Percentiles rank a stretch among this genome's conserved stretches.
These are phyloP conservation scores for Chloroceryle inda DNA, from an alignment of 2,797 vertebrate genomes.

Conservation along the genomic window DNA sequence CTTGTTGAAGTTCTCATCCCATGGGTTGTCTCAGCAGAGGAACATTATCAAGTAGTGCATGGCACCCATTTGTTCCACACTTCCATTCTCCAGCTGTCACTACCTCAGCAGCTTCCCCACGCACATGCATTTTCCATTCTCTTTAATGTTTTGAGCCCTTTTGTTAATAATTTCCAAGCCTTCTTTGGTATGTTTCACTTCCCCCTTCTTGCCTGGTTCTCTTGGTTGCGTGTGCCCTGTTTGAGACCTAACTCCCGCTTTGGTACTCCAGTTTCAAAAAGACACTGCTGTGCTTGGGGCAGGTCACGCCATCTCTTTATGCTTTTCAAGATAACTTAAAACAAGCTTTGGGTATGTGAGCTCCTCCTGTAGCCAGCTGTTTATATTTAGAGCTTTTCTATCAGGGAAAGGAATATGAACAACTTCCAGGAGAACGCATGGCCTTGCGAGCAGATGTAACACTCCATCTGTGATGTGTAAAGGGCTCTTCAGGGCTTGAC, in stretches of 20 bases:
- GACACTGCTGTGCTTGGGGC: not conserved
- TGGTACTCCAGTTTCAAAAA: not conserved
- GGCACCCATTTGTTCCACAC: not conserved
- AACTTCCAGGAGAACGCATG: not conserved
- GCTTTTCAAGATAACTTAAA: not conserved
- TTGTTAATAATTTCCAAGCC: not conserved
- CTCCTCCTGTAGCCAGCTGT: not conserved
- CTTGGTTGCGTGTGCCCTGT: not conserved
- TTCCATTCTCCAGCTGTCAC: slow-evolving; percentile 1
- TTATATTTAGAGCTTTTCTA: not conserved
- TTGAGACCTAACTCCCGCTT: not conserved
- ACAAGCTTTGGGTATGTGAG: not conserved
- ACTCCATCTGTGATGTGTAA: not conserved
- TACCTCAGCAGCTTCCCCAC: not conserved
- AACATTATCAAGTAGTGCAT: not conserved
- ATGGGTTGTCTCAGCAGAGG: not conserved
- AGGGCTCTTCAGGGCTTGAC: not conserved
- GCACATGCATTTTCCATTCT: not conserved
- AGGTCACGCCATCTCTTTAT: not conserved
- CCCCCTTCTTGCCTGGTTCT: rapidly evolving
- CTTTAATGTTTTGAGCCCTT: not conserved
- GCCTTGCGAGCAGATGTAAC: not conserved
- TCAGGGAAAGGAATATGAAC: not conserved
- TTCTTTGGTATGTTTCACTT: not conserved
- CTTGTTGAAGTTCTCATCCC: not conserved